Conservation (phyloP, 2,797 vertebrate species). For the Periophthalmus magnuspinnatus region DNA sequence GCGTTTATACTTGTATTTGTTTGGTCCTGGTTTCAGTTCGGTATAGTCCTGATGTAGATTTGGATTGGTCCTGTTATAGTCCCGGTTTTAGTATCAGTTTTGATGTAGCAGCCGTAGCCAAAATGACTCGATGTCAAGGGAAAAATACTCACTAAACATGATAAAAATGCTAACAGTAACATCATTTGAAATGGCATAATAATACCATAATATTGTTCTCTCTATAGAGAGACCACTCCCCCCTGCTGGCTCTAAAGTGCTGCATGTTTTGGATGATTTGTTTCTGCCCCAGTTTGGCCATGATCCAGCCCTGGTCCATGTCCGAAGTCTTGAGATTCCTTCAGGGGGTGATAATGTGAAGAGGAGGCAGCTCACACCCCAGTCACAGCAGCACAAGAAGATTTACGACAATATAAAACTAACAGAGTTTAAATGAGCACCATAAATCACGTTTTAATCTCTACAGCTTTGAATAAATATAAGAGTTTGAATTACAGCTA, state of each 20-base stretch:
- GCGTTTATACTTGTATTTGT: no score
- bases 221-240: not conserved
- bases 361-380: conserved; percentile 47
- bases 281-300: conserved; percentile 13
- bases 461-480: not conserved
- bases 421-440: conserved; percentile 23
- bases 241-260: not conserved
- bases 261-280: not conserved
- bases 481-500: not conserved
- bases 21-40: no score
- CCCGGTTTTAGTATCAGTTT: no score
- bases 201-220: no score
- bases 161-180: no score
- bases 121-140: no score
- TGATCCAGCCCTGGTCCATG: not conserved
- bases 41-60: no score
- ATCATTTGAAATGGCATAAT: no score
- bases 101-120: no score
- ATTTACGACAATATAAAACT: conserved; percentile 34
- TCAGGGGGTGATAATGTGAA: conserved; percentile 74
- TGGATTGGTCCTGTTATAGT: no score
- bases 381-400: conserved; percentile 24
- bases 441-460: conserved; percentile 2
- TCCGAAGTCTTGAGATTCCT: conserved; percentile 75
- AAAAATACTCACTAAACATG: no score